Evolutionary conservation across 2,797 vertebrate species (phyloP), one percentile per base, ranked within the genome.

Genomic region (Bovichtus variegatus): DNA sequence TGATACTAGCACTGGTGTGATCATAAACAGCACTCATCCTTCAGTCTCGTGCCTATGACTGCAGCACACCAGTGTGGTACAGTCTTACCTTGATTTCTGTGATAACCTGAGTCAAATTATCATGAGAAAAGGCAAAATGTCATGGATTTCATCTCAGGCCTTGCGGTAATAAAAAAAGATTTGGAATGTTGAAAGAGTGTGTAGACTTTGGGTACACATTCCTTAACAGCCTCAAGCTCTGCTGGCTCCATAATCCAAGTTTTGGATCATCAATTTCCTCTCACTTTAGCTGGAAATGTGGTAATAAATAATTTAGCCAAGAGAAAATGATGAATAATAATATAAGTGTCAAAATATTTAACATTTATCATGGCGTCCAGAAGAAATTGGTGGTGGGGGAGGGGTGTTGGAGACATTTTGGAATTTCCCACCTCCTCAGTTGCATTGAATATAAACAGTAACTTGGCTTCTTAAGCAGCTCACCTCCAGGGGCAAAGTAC

Each of bases 191-290:
- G 38, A 65, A 64, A 58, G 27, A 49, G 44, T 51, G 50, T 53
- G 76, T 51, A 46, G 63, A 82, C 53, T 71, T 71, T 60, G 43
- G 62, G 19, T 58, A 50, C 21, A 71, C 54, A 25, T 82, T 81
- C 63, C 57, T 66, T 16, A 59, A 65, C 73, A 59, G 73, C 70
- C 81, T 43, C 3, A 0, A 83, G 84, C 84, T 73, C 66, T 43
- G 46, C 58, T 70, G 31, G 23, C 62, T 68, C 74, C 54, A 65
- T 86, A 87, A 91, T 88, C 85, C 85, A 84, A 82, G 88, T 86
- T 90, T 74, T 68, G 80, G 82, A 84, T 87, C 82, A 93, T 91
- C 84, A 89, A 83, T 92, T 92, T 91, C 67, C 61, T 75, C 80
- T 86, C 55, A 76, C 74, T 80, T 87, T 86, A 76, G 75, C 81